phyloP scores from a whole-genome alignment of 1,140 invertebrate species.

The Pemphigus obesinymphae region DNA sequence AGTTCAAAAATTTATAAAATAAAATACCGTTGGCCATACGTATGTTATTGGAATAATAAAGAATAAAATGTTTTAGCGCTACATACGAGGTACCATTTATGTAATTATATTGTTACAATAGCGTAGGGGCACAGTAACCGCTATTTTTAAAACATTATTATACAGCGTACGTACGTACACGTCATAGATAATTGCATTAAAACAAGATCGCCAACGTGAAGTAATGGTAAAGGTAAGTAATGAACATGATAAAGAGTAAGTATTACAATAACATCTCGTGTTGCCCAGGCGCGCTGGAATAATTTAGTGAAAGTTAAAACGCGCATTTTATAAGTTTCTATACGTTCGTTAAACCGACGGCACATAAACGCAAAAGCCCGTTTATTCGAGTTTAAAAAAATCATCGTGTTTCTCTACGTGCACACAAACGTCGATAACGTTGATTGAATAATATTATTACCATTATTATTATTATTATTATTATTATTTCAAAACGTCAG shows the following conservation, averaged over 20 bases:
- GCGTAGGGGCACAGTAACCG: neutral
- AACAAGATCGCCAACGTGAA: slow-evolving; percentile 20
- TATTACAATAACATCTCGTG: neutral
- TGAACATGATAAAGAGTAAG: neutral
- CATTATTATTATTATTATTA: no score
- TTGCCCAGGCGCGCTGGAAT: neutral
- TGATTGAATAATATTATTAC: no score
- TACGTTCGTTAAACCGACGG: neutral
- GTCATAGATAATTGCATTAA: slow-evolving; percentile 3
- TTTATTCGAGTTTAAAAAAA: neutral
- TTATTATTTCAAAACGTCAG: neutral
- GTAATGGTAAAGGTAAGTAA: neutral
- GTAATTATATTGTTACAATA: neutral
- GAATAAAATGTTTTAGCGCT: neutral
- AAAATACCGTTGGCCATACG: no score
- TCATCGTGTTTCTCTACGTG: no score
- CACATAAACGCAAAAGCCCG: neutral
- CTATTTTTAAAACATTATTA: neutral
- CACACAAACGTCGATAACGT: no score
- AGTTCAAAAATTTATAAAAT: no score
- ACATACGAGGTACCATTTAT: neutral
- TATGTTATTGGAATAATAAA: neutral
- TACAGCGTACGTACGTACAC: no score
- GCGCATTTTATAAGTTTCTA: neutral
- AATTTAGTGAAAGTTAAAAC: slow-evolving; percentile 16